A percentile compares a stretch with the other conserved stretches of the same genome.
Evolutionary conservation across 2,888 invertebrate species (phyloP).

Genomic region (Clistopyga incitator): DNA sequence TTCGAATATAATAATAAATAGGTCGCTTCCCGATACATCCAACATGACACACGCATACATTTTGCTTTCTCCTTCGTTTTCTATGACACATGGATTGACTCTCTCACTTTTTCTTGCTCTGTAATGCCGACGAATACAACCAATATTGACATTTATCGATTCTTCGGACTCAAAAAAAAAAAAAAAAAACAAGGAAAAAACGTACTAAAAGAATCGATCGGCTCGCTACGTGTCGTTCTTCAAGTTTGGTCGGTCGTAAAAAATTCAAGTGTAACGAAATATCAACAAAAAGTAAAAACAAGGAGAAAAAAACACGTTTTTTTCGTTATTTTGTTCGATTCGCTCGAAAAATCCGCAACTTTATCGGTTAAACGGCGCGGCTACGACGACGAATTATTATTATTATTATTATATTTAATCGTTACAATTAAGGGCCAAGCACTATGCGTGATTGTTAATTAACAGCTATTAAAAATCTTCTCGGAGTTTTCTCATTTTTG

Average conservation of each 20-base stretch:
- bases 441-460: constrained; percentile 66
- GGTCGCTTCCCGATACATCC: constrained; percentile 77
- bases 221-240: constrained; percentile 48
- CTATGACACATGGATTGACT: constrained; percentile 69
- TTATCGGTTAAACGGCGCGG: constrained; percentile 41
- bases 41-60: constrained; percentile 79
- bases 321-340: constrained; percentile 38
- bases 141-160: constrained; percentile 45
- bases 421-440: constrained; percentile 61
- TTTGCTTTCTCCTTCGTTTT: constrained; percentile 57
- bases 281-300: constrained; percentile 3
- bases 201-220: constrained; percentile 30
- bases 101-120: constrained; percentile 40
- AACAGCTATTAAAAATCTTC: constrained; percentile 64
- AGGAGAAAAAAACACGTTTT: constrained; percentile 11
- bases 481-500: constrained; percentile 5
- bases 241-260: constrained; percentile 57
- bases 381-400: constrained; percentile 52
- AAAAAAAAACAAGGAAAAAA: constrained; percentile 4
- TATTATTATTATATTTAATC: constrained; percentile 37
- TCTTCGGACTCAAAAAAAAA: constrained; percentile 20
- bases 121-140: constrained; percentile 65
- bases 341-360: constrained; percentile 25
- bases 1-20: constrained; percentile 77
- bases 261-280: constrained; percentile 44